Evolutionary conservation across 2,797 vertebrate genomes (phyloP), one percentile per base, ranked within the genome.

Genomic region (Vespertilio murinus): DNA sequence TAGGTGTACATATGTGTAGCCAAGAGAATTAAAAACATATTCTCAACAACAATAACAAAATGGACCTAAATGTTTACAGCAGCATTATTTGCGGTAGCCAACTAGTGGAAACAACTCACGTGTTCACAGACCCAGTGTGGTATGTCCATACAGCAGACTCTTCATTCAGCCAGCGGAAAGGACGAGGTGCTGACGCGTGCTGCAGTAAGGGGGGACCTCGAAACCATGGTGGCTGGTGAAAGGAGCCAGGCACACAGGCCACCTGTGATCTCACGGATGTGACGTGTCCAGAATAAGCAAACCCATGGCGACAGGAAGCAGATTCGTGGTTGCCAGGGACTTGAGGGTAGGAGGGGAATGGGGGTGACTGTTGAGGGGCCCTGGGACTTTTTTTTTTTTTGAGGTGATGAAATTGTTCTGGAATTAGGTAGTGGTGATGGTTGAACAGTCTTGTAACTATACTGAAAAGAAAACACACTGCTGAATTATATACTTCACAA

Each of bases 401-500:
- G 69, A 91, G 52, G 20, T 70, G 45, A 70, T 59, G 59, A 71
- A 91, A 80, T 33, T 74, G 38, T 71, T 69, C 38, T 87, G 40
- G 71, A 90, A 88, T 88, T 79, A 64, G 25, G 16, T 56, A 80
- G 65, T 33, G 25, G 18, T 45, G 20, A 47, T 80, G 49, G 38
- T 42, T 49, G n/a, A 8, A 88, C 67, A 89, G 6, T 22, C 7
- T 59, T 25, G 14, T 42, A 45, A 78, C 25, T 78, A 30, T 52
- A 64, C 20, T 28, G 40, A 73, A 91, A 80, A 45, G 12, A 61
- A 61, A 28, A 59, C 11, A 12, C 23, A 59, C 33, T 40, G 52
- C 47, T 42, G 10, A 93, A 61, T 22, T 45, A 8, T 69, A 42
- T 11, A 38, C 38, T 88, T 92, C 33, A 73, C 33, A 59, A n/a